Evolutionary conservation across 2,113 vertebrate species (phyloP), one percentile per base, ranked within the genome.

Genomic region (Hiodon alosoides): DNA sequence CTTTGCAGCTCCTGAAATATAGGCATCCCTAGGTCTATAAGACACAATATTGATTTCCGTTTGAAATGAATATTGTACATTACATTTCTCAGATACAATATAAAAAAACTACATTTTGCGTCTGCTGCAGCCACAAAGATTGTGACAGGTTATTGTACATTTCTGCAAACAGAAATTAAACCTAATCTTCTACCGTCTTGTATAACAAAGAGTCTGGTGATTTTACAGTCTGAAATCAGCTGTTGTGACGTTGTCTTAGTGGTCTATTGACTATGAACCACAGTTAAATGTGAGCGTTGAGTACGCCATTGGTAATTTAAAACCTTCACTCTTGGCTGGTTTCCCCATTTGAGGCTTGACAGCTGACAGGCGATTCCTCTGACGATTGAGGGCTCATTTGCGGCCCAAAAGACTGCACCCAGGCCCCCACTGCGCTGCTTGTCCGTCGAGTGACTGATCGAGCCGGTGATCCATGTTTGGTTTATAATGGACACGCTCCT

Each of bases 21-120:
- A 60, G 81, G 85, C 87, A 85, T 85, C 87, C 86, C 83, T 79
- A 77, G 82, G 83, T 88, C 86, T 87, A 89, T 89, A 89, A 85
- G 85, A 86, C 85, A 85, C 79, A 71, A 78, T 85, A 90, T 90
- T 86, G 89, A 90, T 90, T 81, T 47, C 58, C 70, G 75, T 73
- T 76, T 78, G 81, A 79, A 77, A 82, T 82, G 79, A 31, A 1
- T 31, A 31, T 31, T 31, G 31, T 31, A 31, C 31, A 31, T 31
- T 55, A 79, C 82, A 80, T 85, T 79, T 79, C 78, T 31, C 31
- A 31, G 31, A 31, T 31, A 31, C 31, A 31, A 31, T 31, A 31
- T 31, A 31, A 31, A 31, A 31, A 31, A 31, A 31, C 31, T 76
- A 79, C 79, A 87, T 88, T 89, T 89, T 88, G 81, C 85, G 75